These are phyloP conservation scores for Mesaphorura yosii DNA, from an alignment of 1,140 invertebrate species.

Conservation along the genomic window DNA sequence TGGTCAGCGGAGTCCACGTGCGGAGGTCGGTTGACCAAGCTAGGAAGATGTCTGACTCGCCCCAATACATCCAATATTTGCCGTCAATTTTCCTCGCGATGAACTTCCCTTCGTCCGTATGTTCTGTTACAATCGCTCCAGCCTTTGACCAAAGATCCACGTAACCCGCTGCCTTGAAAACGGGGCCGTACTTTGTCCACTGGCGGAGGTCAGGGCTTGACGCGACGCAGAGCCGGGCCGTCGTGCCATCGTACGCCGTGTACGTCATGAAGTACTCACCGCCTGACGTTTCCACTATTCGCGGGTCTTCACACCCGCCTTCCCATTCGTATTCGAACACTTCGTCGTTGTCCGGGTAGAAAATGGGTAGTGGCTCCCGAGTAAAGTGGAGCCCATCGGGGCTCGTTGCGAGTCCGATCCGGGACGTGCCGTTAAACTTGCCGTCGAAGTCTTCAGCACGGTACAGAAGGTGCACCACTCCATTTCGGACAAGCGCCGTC, in stretches of 20 bases:
- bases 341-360: conserved; percentile 25
- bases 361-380: conserved; percentile 16
- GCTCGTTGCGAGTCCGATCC: conserved; percentile 22
- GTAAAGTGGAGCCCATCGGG: conserved; percentile 18
- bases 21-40: conserved; percentile 18
- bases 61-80: conserved; percentile 28
- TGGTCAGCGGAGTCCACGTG: conserved; percentile 16
- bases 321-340: conserved; percentile 20
- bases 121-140: conserved; percentile 19
- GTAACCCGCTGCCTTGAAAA: conserved; percentile 8
- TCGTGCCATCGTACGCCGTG: conserved; percentile 22
- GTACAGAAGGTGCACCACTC: conserved; percentile 20
- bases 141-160: conserved; percentile 25
- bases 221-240: conserved; percentile 22
- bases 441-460: conserved; percentile 23
- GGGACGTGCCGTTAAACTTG: conserved; percentile 18
- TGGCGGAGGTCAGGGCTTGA: conserved; percentile 10
- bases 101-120: conserved; percentile 1
- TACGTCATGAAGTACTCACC: conserved; percentile 25
- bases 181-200: conserved; percentile 27
- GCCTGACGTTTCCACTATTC: conserved; percentile 14
- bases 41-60: conserved; percentile 15
- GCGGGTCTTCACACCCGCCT: conserved; percentile 26
- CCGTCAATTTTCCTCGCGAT: conserved; percentile 21
- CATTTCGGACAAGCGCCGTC: conserved; percentile 19